phyloP scores from a whole-genome alignment of 1,140 invertebrate genomes.

The Armadillidium nasatum region DNA sequence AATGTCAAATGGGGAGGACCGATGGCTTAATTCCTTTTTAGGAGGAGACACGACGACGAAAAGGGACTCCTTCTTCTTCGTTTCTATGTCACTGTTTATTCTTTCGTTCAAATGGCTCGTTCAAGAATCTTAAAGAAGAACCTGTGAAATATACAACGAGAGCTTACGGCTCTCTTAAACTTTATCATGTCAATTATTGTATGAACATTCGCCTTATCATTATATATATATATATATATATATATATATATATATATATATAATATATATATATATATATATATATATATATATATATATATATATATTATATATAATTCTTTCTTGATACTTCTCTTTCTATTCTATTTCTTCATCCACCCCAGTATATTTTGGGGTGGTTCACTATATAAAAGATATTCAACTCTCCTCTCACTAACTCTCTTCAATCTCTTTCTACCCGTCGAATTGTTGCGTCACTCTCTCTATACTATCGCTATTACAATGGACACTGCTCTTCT shows the following conservation, averaged over 20 bases:
- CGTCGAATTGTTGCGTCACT: no score
- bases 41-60: not conserved
- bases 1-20: not conserved
- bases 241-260: not conserved
- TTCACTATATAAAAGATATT: no score
- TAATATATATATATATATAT: slow-evolving; percentile 11
- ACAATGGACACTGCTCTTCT: no score
- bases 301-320: no score
- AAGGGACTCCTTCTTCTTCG: not conserved
- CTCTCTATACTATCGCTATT: no score
- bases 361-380: no score
- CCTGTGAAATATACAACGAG: not conserved
- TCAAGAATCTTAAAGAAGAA: not conserved
- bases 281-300: not conserved
- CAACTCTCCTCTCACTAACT: no score
- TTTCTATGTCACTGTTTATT: no score
- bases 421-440: no score
- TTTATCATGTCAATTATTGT: not conserved
- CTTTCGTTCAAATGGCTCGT: no score
- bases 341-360: no score
- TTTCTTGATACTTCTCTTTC: no score
- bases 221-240: not conserved
- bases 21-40: not conserved
- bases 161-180: not conserved
- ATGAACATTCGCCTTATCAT: not conserved